Evolutionary conservation across 2,113 vertebrate species (phyloP), one percentile per base, ranked within the genome.

Genomic region (Nettapus auritus): DNA sequence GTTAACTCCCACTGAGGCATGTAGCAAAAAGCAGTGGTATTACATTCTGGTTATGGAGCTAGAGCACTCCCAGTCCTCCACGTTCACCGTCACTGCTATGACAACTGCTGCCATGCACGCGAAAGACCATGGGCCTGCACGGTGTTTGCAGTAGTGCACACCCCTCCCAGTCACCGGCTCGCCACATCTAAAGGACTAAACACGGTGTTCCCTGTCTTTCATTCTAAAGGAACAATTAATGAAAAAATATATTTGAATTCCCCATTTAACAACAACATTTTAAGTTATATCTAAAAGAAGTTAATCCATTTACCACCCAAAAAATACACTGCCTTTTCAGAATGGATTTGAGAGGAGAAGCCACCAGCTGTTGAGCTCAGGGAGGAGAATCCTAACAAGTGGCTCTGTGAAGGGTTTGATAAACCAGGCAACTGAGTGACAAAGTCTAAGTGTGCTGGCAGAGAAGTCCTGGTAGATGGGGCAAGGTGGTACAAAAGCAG

Each of bases 161-260:
- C 4, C 20, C 23, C 31, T 81, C 38, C 60, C 66, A 75, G 14
- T 18, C 3, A 4, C 26, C 31, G 20, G 20, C 33, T 40, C 48
- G n/a, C 59, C 55, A 86, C 59, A 66, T 16, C 23, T 10, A 26
- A 83, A 21, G 22, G 59, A 28, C 29, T 89, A 75, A 78, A 92
- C 18, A 26, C 0, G 11, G 12, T 19, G 11, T 1, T 82, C 12
- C 14, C 12, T 0, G 0, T 40, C 52, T 34, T 14, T 81, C 60
- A 40, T 67, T 80, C 25, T 55, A 13, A 86, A 22, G 4, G 7
- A 93, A 14, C 11, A 6, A 21, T 70, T 78, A 12, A 87, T 14
- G 8, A 34, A 38, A 87, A 76, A 60, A 5, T 5, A 4, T 38
- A 75, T 38, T 46, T 71, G 26, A 89, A 60, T 48, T 85, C 73